These are phyloP conservation scores for Paracyclopina nana DNA, from an alignment of 1,140 invertebrate species.

Conservation along the genomic window DNA sequence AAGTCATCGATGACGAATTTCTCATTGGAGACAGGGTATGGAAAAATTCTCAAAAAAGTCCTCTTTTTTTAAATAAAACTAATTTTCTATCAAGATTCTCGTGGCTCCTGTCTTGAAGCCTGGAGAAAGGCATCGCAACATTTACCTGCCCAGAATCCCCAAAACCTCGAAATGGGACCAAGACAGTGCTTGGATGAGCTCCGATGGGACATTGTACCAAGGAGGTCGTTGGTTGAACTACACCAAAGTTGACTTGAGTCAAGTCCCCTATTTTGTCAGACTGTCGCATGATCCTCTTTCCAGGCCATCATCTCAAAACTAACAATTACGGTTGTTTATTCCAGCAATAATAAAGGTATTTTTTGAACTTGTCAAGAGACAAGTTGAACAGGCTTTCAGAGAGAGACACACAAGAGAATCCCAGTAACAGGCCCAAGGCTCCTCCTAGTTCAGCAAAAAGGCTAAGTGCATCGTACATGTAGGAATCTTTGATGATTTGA, in stretches of 20 bases:
- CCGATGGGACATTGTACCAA: constrained; percentile 4
- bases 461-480: too few relatives aligned
- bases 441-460: too few relatives aligned
- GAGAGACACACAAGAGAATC: too few relatives aligned
- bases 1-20: constrained; percentile 14
- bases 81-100: neutral
- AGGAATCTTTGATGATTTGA: too few relatives aligned
- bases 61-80: neutral
- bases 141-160: constrained; percentile 15
- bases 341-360: too few relatives aligned
- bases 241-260: neutral
- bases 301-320: too few relatives aligned
- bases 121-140: neutral
- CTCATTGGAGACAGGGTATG: constrained; percentile 9
- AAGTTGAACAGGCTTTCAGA: too few relatives aligned
- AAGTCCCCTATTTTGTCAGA: constrained; percentile 4
- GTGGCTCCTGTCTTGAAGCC: constrained; percentile 9
- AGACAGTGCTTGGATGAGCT: constrained; percentile 10
- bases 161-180: neutral
- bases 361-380: too few relatives aligned
- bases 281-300: neutral
- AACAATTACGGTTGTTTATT: too few relatives aligned
- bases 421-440: too few relatives aligned
- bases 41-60: neutral
- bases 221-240: constrained; percentile 14